Evolutionary conservation across 2,888 invertebrate species (phyloP).

Genomic region (Petrolisthes manimaculis): DNA sequence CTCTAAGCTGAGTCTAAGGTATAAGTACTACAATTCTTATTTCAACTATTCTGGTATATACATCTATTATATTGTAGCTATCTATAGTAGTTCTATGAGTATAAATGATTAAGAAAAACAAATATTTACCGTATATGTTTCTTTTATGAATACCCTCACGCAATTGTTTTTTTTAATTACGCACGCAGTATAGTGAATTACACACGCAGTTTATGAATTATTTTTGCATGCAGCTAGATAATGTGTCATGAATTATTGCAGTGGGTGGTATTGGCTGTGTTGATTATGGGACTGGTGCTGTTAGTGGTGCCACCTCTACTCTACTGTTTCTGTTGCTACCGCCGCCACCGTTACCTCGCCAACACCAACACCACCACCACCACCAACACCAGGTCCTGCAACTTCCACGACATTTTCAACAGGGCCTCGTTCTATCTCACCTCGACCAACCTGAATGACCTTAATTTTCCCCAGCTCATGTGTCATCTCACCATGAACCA

Average conservation of each 20-base stretch:
- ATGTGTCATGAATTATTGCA: too few species aligned
- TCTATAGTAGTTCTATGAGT: too few species aligned
- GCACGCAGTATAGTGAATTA: too few species aligned
- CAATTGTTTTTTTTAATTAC: too few species aligned
- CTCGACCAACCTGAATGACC: not conserved
- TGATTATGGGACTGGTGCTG: not conserved
- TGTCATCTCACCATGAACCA: not conserved
- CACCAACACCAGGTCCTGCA: not conserved
- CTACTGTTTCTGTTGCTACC: not conserved
- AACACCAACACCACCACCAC: not conserved
- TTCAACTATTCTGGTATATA: too few species aligned
- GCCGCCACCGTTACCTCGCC: not conserved
- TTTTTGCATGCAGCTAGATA: not conserved
- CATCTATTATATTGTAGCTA: too few species aligned
- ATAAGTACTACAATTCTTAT: too few species aligned
- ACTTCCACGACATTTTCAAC: not conserved
- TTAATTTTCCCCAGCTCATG: not conserved
- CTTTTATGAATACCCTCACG: too few species aligned
- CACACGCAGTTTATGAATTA: too few species aligned
- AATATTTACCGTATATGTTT: too few species aligned
- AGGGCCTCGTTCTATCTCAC: not conserved
- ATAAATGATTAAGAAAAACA: too few species aligned
- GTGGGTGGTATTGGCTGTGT: not conserved
- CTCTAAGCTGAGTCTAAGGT: too few species aligned
- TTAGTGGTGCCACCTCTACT: not conserved